phyloP scores from a whole-genome alignment of 2,797 vertebrate species.

The Decapterus maruadsi region DNA sequence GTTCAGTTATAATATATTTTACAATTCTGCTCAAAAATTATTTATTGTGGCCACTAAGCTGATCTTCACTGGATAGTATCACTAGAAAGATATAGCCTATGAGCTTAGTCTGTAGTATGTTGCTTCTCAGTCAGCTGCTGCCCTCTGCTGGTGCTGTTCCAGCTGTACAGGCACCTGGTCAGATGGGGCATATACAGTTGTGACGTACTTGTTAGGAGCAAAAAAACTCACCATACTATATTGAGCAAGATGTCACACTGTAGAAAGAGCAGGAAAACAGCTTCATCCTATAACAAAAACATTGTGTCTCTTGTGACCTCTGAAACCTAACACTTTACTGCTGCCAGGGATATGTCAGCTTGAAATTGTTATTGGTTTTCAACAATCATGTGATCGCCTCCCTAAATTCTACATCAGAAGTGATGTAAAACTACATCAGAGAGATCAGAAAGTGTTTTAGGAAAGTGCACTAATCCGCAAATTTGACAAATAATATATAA shows the following conservation, averaged over 20 bases:
- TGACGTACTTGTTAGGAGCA: not conserved
- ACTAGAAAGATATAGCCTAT: not conserved
- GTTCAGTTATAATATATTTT: not conserved
- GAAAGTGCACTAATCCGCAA: too few species aligned
- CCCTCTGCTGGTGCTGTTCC: conserved; percentile 23
- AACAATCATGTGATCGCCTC: not conserved
- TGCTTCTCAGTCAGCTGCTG: conserved; percentile 35
- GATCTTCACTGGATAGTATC: not conserved
- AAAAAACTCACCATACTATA: not conserved
- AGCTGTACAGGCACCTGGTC: not conserved
- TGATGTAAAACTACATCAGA: not conserved
- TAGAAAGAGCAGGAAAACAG: not conserved
- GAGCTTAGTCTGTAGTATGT: not conserved
- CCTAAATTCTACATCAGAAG: too few species aligned
- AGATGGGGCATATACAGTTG: not conserved
- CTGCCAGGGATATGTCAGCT: not conserved
- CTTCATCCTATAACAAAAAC: not conserved
- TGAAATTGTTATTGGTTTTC: not conserved
- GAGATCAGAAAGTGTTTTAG: too few species aligned
- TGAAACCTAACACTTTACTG: not conserved
- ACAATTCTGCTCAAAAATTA: not conserved
- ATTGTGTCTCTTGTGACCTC: not conserved
- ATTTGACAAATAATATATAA: too few species aligned
- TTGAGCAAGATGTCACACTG: not conserved
- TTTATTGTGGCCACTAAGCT: not conserved